phyloP scores from a whole-genome alignment of 2,113 vertebrate genomes.

The Cepphus grylle region DNA sequence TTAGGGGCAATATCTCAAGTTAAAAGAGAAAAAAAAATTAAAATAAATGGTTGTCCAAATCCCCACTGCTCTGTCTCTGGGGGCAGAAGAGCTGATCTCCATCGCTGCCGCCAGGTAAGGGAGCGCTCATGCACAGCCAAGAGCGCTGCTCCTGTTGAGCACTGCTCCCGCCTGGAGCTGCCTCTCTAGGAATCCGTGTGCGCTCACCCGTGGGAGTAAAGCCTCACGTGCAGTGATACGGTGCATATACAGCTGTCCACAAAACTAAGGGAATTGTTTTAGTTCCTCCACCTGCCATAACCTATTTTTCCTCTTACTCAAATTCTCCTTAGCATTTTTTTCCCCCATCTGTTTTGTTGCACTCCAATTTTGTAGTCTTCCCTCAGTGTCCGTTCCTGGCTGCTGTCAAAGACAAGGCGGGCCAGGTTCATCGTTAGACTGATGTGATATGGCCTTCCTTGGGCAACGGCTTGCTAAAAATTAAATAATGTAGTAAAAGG shows the following conservation, averaged over 20 bases:
- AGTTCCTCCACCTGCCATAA: not conserved
- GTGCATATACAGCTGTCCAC: not conserved
- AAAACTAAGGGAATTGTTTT: not conserved
- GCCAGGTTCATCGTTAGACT: not conserved
- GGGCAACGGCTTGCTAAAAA: not conserved
- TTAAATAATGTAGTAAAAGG: not conserved
- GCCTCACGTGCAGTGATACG: fast-evolving
- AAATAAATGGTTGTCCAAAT: not conserved
- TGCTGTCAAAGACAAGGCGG: not conserved
- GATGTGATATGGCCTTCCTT: not conserved
- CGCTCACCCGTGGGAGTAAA: not conserved
- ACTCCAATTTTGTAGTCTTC: not conserved
- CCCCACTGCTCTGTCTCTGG: not conserved
- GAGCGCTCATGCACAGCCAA: not conserved
- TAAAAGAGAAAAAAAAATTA: not conserved
- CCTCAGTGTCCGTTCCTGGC: not conserved
- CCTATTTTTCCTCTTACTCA: not conserved
- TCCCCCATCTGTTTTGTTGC: not conserved
- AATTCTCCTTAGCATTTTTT: not conserved
- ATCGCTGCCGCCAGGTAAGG: not conserved
- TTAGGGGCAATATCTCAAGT: not conserved
- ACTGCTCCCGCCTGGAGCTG: not conserved
- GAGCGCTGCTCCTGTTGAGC: not conserved
- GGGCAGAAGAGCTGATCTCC: not conserved
- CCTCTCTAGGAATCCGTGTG: not conserved